These are phyloP conservation scores for Daboia siamensis DNA, from an alignment of 2,113 vertebrate species.

Conservation along the genomic window DNA sequence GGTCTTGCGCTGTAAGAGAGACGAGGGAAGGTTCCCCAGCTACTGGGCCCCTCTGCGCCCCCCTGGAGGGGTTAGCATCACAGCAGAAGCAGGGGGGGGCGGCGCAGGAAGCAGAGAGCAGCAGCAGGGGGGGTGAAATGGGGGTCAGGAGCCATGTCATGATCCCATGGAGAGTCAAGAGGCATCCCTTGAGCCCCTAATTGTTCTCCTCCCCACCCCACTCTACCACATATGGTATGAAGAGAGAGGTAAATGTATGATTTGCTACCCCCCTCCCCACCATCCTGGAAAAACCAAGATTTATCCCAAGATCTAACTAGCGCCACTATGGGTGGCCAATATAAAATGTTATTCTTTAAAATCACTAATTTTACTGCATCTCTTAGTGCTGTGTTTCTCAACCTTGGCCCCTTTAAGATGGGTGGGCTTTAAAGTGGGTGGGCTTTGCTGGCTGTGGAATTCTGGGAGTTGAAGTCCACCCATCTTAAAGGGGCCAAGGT, in stretches of 20 bases:
- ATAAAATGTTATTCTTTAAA: background rate
- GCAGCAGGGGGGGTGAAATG: background rate
- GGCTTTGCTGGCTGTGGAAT: background rate
- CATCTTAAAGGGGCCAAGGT: background rate
- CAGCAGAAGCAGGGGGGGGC: background rate
- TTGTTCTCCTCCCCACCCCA: background rate
- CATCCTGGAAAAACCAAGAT: background rate
- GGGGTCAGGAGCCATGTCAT: background rate
- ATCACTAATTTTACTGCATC: background rate
- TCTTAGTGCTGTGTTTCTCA: background rate
- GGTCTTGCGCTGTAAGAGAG: background rate
- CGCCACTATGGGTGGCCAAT: background rate
- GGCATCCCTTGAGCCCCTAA: background rate
- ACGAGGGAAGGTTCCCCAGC: background rate
- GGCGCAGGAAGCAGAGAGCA: background rate
- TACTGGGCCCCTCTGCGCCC: background rate
- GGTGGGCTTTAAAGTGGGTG: background rate
- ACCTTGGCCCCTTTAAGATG: background rate
- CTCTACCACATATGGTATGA: background rate
- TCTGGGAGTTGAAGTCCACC: background rate
- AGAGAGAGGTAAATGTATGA: background rate
- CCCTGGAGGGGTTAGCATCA: background rate
- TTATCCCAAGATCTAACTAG: background rate
- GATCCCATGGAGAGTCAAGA: background rate
- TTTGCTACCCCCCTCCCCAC: background rate